A percentile compares a stretch with the other conserved stretches of the same genome.
These are phyloP conservation scores for Diaphora mendica DNA, from an alignment of 2,888 invertebrate species.

Conservation along the genomic window DNA sequence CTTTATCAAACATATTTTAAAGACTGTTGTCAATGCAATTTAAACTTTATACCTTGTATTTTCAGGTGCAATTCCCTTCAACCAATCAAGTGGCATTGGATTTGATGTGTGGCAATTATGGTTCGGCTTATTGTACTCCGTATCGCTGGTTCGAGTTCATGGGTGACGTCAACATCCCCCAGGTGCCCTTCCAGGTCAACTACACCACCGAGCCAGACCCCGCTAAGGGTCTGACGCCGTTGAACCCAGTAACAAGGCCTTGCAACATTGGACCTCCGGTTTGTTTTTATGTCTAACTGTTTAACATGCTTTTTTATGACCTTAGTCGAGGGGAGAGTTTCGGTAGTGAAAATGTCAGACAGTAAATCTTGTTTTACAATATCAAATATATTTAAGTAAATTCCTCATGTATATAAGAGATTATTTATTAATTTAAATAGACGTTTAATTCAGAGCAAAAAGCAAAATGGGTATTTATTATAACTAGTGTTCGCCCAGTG, in stretches of 20 bases:
- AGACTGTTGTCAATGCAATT: neutral
- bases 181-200: constrained; percentile 92
- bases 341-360: neutral
- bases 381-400: no score
- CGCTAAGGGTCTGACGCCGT: constrained; percentile 82
- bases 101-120: constrained; percentile 93
- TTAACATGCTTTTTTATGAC: no score
- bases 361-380: neutral
- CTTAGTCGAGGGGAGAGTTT: neutral
- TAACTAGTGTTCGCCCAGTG: no score
- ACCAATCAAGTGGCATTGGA: constrained; percentile 92
- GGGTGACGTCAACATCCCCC: constrained; percentile 87
- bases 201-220: constrained; percentile 87
- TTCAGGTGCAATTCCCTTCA: constrained; percentile 91
- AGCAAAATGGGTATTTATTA: no score
- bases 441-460: no score
- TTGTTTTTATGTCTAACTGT: constrained; percentile 40
- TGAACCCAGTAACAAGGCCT: constrained; percentile 87
- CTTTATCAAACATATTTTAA: neutral
- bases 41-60: neutral
- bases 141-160: constrained; percentile 89
- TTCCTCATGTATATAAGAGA: no score
- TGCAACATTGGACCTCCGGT: constrained; percentile 87
- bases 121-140: constrained; percentile 90
- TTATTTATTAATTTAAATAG: no score